Evolutionary conservation across 2,797 vertebrate species (phyloP).

Genomic region (Pangasius larnaudii): DNA sequence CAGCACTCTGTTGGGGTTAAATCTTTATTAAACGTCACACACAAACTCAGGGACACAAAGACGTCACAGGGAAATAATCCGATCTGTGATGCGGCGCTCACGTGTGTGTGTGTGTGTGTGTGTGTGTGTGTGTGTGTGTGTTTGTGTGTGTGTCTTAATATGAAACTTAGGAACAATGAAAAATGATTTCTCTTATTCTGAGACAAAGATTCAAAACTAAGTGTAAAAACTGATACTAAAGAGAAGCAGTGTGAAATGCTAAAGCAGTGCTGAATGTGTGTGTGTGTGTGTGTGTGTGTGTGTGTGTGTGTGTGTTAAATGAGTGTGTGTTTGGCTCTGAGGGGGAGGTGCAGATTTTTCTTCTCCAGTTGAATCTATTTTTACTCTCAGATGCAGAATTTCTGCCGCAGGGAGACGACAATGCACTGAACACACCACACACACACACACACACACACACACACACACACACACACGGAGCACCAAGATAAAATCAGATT

Average conservation of each 20-base stretch:
- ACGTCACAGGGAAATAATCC: not conserved
- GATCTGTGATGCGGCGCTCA: not conserved
- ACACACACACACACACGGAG: conserved; percentile 15
- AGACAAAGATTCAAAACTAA: not conserved
- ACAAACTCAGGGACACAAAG: not conserved
- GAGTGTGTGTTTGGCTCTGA: conserved; percentile 5
- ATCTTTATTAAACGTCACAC: not conserved
- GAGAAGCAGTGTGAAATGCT: not conserved
- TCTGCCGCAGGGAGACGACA: conserved; percentile 42
- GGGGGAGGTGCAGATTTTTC: conserved; percentile 26
- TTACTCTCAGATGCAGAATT: conserved; percentile 51
- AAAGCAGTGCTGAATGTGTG: not conserved
- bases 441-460: not conserved
- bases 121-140: not conserved
- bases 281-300: not conserved
- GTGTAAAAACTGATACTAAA: not conserved
- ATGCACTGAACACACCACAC: not conserved
- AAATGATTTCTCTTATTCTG: not conserved
- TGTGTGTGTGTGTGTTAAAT: not conserved
- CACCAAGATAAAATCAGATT: not conserved
- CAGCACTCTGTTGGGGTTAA: not conserved
- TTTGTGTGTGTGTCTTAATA: not conserved
- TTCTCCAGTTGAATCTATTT: conserved; percentile 54
- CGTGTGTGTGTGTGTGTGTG: not conserved
- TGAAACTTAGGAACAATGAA: not conserved